phyloP scores from a whole-genome alignment of 37 sponge, comb jelly and placozoan genomes.

The Ephydatia muelleri region DNA sequence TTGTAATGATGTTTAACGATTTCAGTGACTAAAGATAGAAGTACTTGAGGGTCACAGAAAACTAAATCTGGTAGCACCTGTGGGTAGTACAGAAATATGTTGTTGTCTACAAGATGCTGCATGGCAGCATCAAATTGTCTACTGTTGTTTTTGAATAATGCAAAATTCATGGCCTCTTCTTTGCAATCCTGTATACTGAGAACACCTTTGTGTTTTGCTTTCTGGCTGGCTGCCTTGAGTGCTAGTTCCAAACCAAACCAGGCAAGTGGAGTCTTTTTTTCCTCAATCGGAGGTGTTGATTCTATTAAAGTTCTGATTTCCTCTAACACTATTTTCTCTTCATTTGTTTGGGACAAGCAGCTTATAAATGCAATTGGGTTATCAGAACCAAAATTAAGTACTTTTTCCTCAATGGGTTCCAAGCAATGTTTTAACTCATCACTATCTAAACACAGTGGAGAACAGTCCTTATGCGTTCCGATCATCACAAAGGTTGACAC shows the following conservation, averaged over 20 bases:
- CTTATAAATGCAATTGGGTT: neutral
- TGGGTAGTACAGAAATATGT: neutral
- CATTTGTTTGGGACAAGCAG: neutral
- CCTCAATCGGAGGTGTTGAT: neutral
- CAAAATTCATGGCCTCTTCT: neutral
- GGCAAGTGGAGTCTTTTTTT: neutral
- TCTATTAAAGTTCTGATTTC: neutral
- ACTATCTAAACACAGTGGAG: neutral
- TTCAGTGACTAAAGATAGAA: neutral
- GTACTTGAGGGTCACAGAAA: neutral
- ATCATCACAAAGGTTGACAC: neutral
- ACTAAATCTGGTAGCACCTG: neutral
- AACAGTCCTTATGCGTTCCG: neutral
- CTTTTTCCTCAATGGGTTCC: neutral
- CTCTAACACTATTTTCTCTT: neutral
- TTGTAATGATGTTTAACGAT: neutral
- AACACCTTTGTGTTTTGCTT: neutral
- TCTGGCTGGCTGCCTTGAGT: neutral
- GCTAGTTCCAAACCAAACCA: neutral
- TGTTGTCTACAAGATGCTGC: neutral
- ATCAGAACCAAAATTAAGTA: neutral
- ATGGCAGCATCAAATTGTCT: neutral
- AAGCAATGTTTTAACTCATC: neutral
- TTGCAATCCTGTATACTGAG: neutral
- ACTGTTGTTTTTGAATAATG: neutral